A percentile compares a stretch with the other conserved stretches of the same genome.
Conservation (phyloP, 2,888 invertebrate genomes). For the Amblyjoppa proteus region DNA sequence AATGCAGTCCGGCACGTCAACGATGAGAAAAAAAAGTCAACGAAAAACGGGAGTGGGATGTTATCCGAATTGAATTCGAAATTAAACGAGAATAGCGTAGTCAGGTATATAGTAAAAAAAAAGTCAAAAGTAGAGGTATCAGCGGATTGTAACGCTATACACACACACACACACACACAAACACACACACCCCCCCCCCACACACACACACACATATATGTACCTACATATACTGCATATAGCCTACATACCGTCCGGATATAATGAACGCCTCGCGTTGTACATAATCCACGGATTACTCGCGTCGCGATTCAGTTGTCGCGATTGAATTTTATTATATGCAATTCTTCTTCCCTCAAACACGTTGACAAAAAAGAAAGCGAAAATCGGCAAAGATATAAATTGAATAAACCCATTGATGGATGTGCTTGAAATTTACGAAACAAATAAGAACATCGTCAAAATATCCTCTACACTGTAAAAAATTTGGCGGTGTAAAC, state of each 20-base stretch:
- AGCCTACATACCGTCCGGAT: background rate
- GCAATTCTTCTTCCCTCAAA: background rate
- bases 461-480: background rate
- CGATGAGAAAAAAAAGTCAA: slow-evolving; percentile 36
- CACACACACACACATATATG: too few species aligned
- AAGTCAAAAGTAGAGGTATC: background rate
- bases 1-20: slow-evolving; percentile 33
- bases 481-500: too few species aligned
- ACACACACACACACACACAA: background rate
- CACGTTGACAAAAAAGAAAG: background rate
- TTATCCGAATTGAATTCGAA: slow-evolving; percentile 50
- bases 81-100: slow-evolving; percentile 47
- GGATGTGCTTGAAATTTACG: background rate
- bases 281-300: slow-evolving; percentile 17
- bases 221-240: too few species aligned
- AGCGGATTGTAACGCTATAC: slow-evolving; percentile 12
- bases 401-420: background rate
- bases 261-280: slow-evolving; percentile 1
- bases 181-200: too few species aligned
- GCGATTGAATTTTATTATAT: background rate
- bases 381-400: background rate
- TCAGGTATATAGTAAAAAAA: slow-evolving; percentile 1
- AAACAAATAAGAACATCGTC: background rate
- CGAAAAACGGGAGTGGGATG: background rate
- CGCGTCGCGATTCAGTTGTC: background rate